Conservation (phyloP, 2,113 vertebrate genomes). For the Elachura formosa region DNA sequence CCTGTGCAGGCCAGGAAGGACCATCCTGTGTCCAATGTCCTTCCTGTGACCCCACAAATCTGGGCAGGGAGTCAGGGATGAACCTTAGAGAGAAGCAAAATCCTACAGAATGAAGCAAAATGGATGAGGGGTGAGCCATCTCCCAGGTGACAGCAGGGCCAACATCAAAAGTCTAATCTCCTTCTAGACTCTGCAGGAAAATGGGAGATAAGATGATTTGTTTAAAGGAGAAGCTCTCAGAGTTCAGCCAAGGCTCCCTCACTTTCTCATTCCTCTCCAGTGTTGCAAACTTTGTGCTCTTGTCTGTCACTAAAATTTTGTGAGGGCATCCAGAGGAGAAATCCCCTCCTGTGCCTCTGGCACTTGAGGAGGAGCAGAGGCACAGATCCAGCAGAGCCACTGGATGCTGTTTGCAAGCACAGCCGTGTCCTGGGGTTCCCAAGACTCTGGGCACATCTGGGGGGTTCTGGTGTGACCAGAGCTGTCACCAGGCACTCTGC, state of each 20-base stretch:
- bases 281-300: not conserved
- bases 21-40: fast-evolving
- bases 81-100: not conserved
- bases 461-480: not conserved
- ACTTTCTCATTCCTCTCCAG: not conserved
- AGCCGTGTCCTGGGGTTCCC: not conserved
- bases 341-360: not conserved
- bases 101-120: not conserved
- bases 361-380: not conserved
- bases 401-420: not conserved
- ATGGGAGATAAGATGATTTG: not conserved
- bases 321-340: constrained; percentile 22
- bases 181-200: not conserved
- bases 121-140: not conserved
- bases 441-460: not conserved
- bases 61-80: not conserved
- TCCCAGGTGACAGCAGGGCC: not conserved
- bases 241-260: not conserved
- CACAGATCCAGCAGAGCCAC: not conserved
- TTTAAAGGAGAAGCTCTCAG: not conserved
- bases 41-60: not conserved
- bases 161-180: not conserved
- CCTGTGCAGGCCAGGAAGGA: not conserved
- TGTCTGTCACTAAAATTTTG: not conserved
- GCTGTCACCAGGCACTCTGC: not conserved